phyloP scores from a whole-genome alignment of 1,140 invertebrate species.

The Agrypnia vestita region DNA sequence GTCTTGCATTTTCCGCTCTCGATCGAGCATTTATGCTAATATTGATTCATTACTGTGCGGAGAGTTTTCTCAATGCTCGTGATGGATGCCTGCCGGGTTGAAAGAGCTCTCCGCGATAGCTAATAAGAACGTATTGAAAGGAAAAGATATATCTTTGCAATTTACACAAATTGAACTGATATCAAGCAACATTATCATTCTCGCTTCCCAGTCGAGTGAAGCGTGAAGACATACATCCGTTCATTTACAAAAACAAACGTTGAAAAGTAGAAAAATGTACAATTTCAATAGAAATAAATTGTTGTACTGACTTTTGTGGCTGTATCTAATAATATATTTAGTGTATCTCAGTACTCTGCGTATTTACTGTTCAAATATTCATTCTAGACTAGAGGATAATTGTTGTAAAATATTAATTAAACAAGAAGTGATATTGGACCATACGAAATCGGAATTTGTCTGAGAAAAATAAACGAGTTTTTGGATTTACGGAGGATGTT shows the following conservation, averaged over 20 bases:
- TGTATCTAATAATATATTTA: slow-evolving; percentile 55
- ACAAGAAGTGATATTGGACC: slow-evolving; percentile 47
- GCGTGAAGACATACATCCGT: neutral
- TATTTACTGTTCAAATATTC: slow-evolving; percentile 50
- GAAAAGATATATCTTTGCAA: no score
- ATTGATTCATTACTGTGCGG: neutral
- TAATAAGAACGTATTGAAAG: no score
- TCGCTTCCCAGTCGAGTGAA: slow-evolving; percentile 17
- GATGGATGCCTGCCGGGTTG: neutral
- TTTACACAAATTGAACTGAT: no score
- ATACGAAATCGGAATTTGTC: slow-evolving; percentile 29
- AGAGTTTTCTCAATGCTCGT: neutral
- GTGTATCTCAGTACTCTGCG: slow-evolving; percentile 31
- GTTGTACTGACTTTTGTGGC: slow-evolving; percentile 61
- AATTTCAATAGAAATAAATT: slow-evolving; percentile 60
- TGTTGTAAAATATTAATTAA: slow-evolving; percentile 48
- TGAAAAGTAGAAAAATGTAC: slow-evolving; percentile 55
- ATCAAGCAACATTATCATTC: neutral
- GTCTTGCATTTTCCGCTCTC: slow-evolving; percentile 25
- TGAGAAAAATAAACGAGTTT: slow-evolving; percentile 14
- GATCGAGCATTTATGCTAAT: slow-evolving; percentile 21
- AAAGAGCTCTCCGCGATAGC: no score
- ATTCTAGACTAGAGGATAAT: slow-evolving; percentile 44
- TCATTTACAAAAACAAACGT: neutral
- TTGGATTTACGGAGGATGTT: neutral